Evolutionary conservation across 2,113 vertebrate genomes (phyloP).

Genomic region (Sorex araneus): DNA sequence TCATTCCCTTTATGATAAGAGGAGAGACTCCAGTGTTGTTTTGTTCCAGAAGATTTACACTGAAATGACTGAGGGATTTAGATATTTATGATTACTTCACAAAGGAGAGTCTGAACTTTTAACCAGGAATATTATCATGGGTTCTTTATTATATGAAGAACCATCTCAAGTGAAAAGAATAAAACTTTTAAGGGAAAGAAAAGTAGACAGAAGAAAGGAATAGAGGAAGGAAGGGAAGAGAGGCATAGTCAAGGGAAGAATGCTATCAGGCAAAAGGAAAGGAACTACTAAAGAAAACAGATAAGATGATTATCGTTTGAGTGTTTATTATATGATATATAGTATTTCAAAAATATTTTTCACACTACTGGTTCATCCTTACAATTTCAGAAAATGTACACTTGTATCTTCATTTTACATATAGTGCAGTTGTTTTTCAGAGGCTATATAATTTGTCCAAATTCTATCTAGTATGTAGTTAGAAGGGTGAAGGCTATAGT

Average conservation of each 20-base stretch:
- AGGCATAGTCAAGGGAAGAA: background rate
- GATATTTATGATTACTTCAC: background rate
- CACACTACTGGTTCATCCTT: background rate
- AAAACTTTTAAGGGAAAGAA: background rate
- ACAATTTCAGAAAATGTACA: background rate
- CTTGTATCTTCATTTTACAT: background rate
- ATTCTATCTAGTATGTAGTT: background rate
- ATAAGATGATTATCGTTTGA: background rate
- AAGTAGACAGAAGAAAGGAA: background rate
- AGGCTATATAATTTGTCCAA: background rate
- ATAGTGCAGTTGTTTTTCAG: background rate
- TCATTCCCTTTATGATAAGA: background rate
- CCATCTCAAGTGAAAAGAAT: background rate
- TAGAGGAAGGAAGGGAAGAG: background rate
- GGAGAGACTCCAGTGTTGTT: background rate
- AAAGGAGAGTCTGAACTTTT: background rate
- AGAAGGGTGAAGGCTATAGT: background rate
- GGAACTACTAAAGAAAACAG: background rate
- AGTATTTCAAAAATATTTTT: too few species aligned
- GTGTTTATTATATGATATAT: too few species aligned
- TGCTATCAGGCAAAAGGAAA: background rate
- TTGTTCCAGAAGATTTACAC: background rate
- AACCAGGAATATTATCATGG: background rate
- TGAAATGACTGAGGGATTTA: background rate
- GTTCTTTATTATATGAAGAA: background rate